Base-by-base conservation (phyloP, 2,113 vertebrate species). In the Fukomys damarensis region DNA sequence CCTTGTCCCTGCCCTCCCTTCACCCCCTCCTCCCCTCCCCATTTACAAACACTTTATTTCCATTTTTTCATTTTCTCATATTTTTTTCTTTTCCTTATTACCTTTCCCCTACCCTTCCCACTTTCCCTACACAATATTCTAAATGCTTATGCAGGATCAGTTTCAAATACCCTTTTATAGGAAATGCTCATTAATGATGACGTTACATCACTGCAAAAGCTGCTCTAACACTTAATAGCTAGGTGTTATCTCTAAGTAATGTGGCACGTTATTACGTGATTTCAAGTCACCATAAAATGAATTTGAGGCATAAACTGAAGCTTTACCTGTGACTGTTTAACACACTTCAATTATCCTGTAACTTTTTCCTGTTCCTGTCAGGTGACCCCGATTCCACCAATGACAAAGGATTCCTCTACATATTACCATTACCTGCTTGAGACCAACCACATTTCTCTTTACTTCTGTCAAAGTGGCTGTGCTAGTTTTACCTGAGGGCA, bases 221-320 rank as follows among this genome's bases (percentile, higher is more conserved):
- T 41, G 52, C 35, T 49, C 17, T 81, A 58, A 90, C 43, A 76
- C 35, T 74, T 65, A 86, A 92, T 12, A 32, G 43, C 28, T 20
- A 94, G 80, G 80, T 95, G 63, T 43, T 90, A 46, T 54, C 84
- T 93, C 41, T 96, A 77, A 94, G 63, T 63, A 66, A 74, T 5
- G 4, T 28, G 46, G 59, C 41, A 92, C 35, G 49, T 30, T 81
- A 77, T 77, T 59, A 89, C 16, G n/a, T 81, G 49, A 86, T 58
- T 89, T 93, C 76, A 87, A 86, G 84, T 35, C 22, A 91, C 66
- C 52, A 76, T 38, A 52, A 90, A 95, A 72, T 91, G 61, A 96
- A 66, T 56, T 32, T 66, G 56, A 95, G n/a, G 66, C 0, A 3
- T 24, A 83, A 84, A 74, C 22, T 74, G 58, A 91, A 81, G 82